Evolutionary conservation across 2,113 vertebrate genomes (phyloP).

Genomic region (Chaenocephalus aceratus): DNA sequence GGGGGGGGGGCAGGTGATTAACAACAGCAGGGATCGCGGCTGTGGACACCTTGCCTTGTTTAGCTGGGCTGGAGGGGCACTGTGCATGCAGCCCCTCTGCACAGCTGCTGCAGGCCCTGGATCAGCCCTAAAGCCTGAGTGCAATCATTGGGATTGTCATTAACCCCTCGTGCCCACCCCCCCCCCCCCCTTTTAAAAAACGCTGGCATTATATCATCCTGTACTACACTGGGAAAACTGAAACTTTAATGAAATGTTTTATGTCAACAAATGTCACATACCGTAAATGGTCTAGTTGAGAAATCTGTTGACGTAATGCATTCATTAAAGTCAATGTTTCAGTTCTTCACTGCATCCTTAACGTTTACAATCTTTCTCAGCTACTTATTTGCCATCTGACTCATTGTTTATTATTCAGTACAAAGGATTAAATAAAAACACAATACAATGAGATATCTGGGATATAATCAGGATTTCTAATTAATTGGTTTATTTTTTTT

Average conservation of each 20-base stretch:
- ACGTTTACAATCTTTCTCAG: constrained; percentile 47
- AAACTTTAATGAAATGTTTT: too few species aligned
- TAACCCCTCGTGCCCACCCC: constrained; percentile 68
- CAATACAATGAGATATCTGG: constrained; percentile 57
- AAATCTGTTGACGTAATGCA: background rate
- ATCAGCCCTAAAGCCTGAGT: constrained; percentile 71
- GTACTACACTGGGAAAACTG: too few species aligned
- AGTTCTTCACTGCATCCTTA: constrained; percentile 16
- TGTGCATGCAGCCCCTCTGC: constrained; percentile 49
- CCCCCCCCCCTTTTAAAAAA: constrained; percentile 1
- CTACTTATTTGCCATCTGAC: constrained; percentile 64
- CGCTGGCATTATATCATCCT: too few species aligned
- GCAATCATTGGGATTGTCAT: constrained; percentile 64
- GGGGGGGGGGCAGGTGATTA: constrained; percentile 89
- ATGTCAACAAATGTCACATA: too few species aligned
- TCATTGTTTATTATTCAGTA: constrained; percentile 61
- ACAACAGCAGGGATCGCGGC: constrained; percentile 88
- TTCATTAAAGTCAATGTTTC: too few species aligned
- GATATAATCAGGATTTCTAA: constrained; percentile 71
- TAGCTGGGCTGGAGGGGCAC: constrained; percentile 77
- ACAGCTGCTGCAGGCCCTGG: constrained; percentile 78
- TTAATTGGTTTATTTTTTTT: constrained; percentile 70
- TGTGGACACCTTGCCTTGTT: constrained; percentile 84
- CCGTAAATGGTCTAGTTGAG: too few species aligned
- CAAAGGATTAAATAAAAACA: constrained; percentile 58